Conservation (phyloP, 2,888 invertebrate genomes). For the Sturmia bella region DNA sequence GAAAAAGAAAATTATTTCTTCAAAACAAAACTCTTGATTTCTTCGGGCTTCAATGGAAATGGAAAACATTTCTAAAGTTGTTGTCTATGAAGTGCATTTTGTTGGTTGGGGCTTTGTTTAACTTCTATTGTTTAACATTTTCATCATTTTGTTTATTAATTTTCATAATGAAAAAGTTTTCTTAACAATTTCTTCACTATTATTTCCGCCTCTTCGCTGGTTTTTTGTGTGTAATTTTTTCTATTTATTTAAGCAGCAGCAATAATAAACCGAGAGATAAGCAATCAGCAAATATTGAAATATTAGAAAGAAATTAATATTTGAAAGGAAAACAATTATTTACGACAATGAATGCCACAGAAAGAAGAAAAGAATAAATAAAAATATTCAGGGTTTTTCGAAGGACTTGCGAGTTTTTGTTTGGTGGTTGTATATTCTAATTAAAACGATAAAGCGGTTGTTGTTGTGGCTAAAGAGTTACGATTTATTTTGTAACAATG, state of each 20-base stretch:
- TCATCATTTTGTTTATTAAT: conserved; percentile 74
- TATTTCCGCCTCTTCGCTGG: background rate
- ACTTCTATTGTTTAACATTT: conserved; percentile 70
- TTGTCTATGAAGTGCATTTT: conserved; percentile 34
- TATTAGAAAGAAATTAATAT: conserved; percentile 63
- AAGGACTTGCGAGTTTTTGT: background rate
- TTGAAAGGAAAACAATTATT: conserved; percentile 59
- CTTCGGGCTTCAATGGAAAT: background rate
- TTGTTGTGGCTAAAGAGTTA: too few relatives aligned
- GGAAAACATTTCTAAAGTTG: conserved; percentile 38
- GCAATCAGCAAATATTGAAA: conserved; percentile 69
- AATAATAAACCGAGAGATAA: conserved; percentile 57
- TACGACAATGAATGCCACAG: background rate
- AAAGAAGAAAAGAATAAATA: conserved; percentile 1
- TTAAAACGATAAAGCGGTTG: background rate
- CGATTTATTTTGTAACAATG: background rate
- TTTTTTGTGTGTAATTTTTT: background rate
- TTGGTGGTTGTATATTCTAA: background rate
- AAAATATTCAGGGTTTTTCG: background rate
- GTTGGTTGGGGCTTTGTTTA: conserved; percentile 31
- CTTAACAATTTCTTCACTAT: conserved; percentile 49
- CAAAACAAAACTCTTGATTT: conserved; percentile 27
- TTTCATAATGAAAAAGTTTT: conserved; percentile 77
- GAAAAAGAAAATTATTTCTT: background rate
- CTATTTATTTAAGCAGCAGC: conserved; percentile 43